A percentile compares a stretch with the other conserved stretches of the same genome.
phyloP scores from a whole-genome alignment of 2,113 vertebrate genomes.

The Sprattus sprattus region DNA sequence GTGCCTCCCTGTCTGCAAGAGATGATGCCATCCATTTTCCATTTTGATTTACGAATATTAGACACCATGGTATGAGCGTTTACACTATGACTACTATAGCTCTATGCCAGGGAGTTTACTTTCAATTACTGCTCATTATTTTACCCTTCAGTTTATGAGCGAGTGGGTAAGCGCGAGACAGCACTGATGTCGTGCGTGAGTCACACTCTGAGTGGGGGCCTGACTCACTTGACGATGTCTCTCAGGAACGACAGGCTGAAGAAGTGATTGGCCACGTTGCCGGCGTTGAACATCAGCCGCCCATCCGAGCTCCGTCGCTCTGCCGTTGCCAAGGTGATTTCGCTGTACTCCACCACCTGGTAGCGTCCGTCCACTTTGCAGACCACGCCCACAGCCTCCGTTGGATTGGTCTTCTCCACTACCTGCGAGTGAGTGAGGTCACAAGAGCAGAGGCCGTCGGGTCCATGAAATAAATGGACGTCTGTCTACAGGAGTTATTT shows the following conservation, averaged over 20 bases:
- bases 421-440: conserved; percentile 72
- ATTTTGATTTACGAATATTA: not conserved
- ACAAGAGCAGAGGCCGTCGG: not conserved
- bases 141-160: not conserved
- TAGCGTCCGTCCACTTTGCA: conserved; percentile 87
- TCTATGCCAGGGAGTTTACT: not conserved
- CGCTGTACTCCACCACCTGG: conserved; percentile 97
- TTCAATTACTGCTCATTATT: not conserved
- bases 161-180: not conserved
- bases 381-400: conserved; percentile 92
- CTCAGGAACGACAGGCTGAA: conserved; percentile 87
- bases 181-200: not conserved
- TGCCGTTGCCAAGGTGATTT: conserved; percentile 89
- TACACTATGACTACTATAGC: not conserved
- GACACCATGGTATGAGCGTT: not conserved
- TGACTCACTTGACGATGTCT: conserved; percentile 85
- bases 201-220: not conserved
- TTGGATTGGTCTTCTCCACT: conserved; percentile 95
- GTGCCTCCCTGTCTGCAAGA: not conserved
- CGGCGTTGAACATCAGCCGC: conserved; percentile 87
- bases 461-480: not conserved
- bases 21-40: not conserved
- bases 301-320: conserved; percentile 82
- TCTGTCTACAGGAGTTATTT: not conserved
- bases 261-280: conserved; percentile 94